phyloP scores from a whole-genome alignment of 1,140 invertebrate genomes.

The Notospermus geniculatus region DNA sequence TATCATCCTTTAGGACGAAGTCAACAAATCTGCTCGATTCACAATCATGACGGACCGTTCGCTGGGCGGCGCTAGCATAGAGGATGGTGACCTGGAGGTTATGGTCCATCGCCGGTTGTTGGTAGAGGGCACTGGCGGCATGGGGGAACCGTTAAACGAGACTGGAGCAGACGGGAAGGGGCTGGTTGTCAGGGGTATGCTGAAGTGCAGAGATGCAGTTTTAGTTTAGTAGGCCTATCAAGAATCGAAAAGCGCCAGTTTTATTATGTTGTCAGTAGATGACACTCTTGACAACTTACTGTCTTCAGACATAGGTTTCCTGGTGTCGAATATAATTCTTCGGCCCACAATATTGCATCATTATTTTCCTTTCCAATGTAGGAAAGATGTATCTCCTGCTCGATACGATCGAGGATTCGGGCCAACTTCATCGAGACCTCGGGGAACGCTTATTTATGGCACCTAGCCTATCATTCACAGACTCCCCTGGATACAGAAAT shows the following conservation, averaged over 20 bases:
- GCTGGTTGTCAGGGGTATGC: conserved; percentile 74
- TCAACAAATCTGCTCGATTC: conserved; percentile 48
- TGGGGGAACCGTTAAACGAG: conserved; percentile 87
- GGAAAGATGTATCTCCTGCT: conserved; percentile 28
- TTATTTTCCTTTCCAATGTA: conserved; percentile 6
- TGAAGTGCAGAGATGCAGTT: too few relatives aligned
- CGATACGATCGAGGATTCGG: conserved; percentile 36
- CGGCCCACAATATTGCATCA: too few relatives aligned
- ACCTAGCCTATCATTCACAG: conserved; percentile 44
- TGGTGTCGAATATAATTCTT: too few relatives aligned
- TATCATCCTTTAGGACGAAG: conserved; percentile 31
- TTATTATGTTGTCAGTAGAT: too few relatives aligned
- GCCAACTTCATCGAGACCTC: conserved; percentile 42
- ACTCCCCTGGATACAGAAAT: conserved; percentile 13
- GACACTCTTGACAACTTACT: too few relatives aligned
- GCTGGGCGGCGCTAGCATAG: conserved; percentile 77
- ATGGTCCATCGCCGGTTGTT: conserved; percentile 74
- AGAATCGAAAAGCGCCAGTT: too few relatives aligned
- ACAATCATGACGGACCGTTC: conserved; percentile 75
- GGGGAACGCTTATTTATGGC: conserved; percentile 49
- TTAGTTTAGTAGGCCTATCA: too few relatives aligned
- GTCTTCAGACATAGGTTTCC: too few relatives aligned
- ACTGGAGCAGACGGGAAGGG: conserved; percentile 64
- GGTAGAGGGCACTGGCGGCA: conserved; percentile 82
- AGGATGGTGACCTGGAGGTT: conserved; percentile 62